phyloP scores from a whole-genome alignment of 2,113 vertebrate genomes.

The Condylura cristata region DNA sequence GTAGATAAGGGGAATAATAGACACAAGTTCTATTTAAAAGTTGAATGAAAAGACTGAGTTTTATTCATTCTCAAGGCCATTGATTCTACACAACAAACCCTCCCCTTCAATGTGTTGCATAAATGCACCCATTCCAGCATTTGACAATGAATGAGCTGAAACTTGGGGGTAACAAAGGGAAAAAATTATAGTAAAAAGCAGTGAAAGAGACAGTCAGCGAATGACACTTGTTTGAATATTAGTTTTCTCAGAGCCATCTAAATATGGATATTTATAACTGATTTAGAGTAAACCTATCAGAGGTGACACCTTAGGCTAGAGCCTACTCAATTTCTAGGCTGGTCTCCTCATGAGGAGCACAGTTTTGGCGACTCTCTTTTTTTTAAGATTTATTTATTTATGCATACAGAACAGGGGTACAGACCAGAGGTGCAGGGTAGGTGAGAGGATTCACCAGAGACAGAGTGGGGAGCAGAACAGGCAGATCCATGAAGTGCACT shows the following conservation, averaged over 20 bases:
- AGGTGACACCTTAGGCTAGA: neutral
- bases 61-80: conserved; percentile 46
- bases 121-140: neutral
- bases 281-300: neutral
- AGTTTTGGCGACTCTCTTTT: too few relatives aligned
- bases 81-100: neutral
- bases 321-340: neutral
- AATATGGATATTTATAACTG: neutral
- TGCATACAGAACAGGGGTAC: too few relatives aligned
- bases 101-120: neutral
- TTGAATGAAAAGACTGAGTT: neutral
- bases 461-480: too few relatives aligned
- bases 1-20: conserved; percentile 12
- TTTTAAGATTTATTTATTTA: too few relatives aligned
- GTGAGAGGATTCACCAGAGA: too few relatives aligned
- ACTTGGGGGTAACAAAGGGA: neutral
- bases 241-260: neutral
- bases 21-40: neutral
- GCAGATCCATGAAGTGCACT: too few relatives aligned
- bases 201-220: neutral
- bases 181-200: neutral
- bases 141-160: neutral
- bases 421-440: too few relatives aligned
- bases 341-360: neutral
- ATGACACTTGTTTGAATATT: neutral